A percentile compares a stretch with the other conserved stretches of the same genome.
Conservation (phyloP, 2,113 vertebrate genomes). For the Onychostruthus taczanowskii region DNA sequence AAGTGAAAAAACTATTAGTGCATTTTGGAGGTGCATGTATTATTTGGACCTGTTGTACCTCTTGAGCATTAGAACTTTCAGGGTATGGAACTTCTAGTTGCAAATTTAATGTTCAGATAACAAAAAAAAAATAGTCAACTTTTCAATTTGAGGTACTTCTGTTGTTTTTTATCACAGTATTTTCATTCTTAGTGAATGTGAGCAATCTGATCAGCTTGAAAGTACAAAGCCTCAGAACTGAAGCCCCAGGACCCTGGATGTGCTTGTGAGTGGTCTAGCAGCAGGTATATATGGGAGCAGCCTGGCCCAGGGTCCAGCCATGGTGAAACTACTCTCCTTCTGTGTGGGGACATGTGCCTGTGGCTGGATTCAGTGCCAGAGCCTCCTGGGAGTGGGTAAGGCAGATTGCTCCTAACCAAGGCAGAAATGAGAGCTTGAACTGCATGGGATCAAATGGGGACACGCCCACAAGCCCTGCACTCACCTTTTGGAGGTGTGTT, state of each 20-base stretch:
- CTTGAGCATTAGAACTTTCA: neutral
- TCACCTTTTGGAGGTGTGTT: fast-evolving
- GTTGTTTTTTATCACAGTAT: neutral
- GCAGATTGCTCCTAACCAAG: neutral
- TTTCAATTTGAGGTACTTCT: neutral
- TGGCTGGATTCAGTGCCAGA: neutral
- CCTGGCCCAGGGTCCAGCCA: neutral
- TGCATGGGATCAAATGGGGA: neutral
- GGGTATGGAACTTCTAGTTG: neutral
- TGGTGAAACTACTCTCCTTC: neutral
- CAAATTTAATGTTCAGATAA: neutral
- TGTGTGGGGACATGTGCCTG: neutral
- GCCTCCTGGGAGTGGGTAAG: neutral
- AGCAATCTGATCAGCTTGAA: neutral
- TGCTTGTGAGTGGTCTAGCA: neutral
- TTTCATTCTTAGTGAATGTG: neutral
- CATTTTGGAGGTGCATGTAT: neutral
- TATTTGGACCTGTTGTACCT: neutral
- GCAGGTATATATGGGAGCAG: fast-evolving
- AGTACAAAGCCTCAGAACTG: neutral
- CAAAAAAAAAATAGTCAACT: neutral
- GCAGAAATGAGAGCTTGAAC: neutral
- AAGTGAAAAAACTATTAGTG: neutral
- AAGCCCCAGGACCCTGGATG: neutral
- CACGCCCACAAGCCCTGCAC: neutral